Conservation (phyloP, 2,888 invertebrate genomes). For the Nemotelus pantherinus region DNA sequence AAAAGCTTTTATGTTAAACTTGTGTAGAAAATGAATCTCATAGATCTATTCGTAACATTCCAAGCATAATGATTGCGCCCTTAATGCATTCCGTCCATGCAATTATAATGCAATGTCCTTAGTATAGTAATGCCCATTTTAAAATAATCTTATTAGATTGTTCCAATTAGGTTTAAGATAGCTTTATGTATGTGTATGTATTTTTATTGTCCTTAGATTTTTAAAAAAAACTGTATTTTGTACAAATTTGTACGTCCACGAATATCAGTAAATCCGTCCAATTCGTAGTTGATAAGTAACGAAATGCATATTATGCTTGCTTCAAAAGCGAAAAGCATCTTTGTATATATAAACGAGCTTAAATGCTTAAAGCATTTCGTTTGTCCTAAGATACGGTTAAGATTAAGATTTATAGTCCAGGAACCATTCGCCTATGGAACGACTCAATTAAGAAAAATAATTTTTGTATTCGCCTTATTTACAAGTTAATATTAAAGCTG, state of each 20-base stretch:
- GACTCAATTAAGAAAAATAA: neutral
- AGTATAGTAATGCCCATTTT: too few species aligned
- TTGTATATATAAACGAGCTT: conserved; percentile 35
- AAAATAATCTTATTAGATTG: too few species aligned
- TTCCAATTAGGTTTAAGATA: too few species aligned
- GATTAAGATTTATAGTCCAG: conserved; percentile 2
- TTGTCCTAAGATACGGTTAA: conserved; percentile 16
- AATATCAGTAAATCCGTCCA: conserved; percentile 47
- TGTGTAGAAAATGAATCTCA: too few species aligned
- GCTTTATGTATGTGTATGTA: too few species aligned
- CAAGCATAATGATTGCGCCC: too few species aligned
- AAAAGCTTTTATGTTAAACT: too few species aligned
- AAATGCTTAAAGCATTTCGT: conserved; percentile 28
- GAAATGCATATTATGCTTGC: conserved; percentile 29
- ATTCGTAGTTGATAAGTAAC: conserved; percentile 25
- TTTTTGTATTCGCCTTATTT: conserved; percentile 7
- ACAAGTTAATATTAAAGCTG: neutral
- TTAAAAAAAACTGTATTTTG: too few species aligned
- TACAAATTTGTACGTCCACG: conserved; percentile 27
- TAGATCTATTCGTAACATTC: too few species aligned
- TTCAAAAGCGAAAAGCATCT: conserved; percentile 8
- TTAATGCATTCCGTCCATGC: too few species aligned
- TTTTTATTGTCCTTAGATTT: too few species aligned
- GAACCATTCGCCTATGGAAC: neutral
- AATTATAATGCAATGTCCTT: too few species aligned